Evolutionary conservation across 2,888 invertebrate species (phyloP), one percentile per base, ranked within the genome.

Genomic region (Cryptocephalus primarius): DNA sequence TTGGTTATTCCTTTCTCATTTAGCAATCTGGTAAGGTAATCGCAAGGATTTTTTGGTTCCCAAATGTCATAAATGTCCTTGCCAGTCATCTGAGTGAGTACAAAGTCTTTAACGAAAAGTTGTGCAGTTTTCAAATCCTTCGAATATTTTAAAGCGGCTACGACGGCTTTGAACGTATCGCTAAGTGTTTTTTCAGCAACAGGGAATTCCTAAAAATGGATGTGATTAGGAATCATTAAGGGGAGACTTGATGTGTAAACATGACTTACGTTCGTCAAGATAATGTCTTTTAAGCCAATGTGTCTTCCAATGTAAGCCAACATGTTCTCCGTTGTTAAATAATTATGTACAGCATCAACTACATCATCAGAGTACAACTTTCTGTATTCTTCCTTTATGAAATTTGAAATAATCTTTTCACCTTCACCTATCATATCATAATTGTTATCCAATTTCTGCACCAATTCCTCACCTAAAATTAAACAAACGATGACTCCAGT

Each of bases 41-140:
- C 72, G 67, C 88, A 77, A 0, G 96, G 92, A 50, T 92, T 75
- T 41, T 79, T 74, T n/a, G 91, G 82, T 12, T 76, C 72, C 87
- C 91, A 94, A 49, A 89, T 75, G 49, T 92, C 90, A 57, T 82
- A 82, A 4, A 97, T 68, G 65, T 95, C 90, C 67, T 86, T 80
- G 11, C 87, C 91, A 65, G 85, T 82, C 39, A 99, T 69, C 61
- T 86, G 86, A 2, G 88, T 82, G 46, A 97, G 78, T 45, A 96
- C 78, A 62, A 89, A 85, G 65, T 97, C 96, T 45, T 87, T 74
- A 1, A 96, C 79, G 71, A 99, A 92, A 47, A 75, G 70, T 47
- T 83, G 79, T 0, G 88, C 80, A 45, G 77, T 75, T 43, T 80
- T 76, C 39, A 74, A 67, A 32, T 83, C 81, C 31, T 82, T 77